Conservation (phyloP, 2,797 vertebrate genomes). For the Lepilemur septentrionalis region DNA sequence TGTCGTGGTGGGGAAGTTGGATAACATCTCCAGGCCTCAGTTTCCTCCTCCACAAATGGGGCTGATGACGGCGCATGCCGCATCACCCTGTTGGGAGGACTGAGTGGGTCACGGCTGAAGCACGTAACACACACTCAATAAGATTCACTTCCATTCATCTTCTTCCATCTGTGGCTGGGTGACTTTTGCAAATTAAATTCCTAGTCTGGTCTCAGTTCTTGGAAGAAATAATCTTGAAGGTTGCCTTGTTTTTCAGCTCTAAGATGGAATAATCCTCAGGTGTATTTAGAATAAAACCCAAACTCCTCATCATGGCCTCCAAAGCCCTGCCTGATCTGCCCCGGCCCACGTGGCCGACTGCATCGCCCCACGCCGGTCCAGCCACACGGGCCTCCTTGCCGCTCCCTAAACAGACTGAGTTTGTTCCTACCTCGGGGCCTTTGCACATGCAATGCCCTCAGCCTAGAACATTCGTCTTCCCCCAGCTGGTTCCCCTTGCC, state of each 20-base stretch:
- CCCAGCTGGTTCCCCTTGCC: not conserved
- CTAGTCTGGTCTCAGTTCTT: not conserved
- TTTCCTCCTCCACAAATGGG: not conserved
- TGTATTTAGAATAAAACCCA: not conserved
- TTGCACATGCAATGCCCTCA: not conserved
- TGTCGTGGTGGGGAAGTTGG: fast-evolving
- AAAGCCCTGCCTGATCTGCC: not conserved
- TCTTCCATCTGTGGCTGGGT: not conserved
- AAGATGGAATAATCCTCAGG: not conserved
- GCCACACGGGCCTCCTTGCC: not conserved
- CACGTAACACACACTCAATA: fast-evolving
- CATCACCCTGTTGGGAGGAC: not conserved
- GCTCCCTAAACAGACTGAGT: not conserved
- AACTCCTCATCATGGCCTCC: not conserved
- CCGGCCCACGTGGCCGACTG: too few relatives aligned
- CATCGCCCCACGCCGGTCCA: not conserved
- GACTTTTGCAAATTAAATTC: not conserved
- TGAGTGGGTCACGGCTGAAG: not conserved
- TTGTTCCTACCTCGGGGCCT: not conserved
- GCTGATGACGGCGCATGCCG: fast-evolving
- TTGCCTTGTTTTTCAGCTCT: not conserved
- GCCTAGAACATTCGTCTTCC: not conserved
- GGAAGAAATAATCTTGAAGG: not conserved
- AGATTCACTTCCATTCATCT: fast-evolving
- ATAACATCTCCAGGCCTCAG: not conserved